Evolutionary conservation across 2,888 invertebrate genomes (phyloP).

Genomic region (Drosophila ochracea): DNA sequence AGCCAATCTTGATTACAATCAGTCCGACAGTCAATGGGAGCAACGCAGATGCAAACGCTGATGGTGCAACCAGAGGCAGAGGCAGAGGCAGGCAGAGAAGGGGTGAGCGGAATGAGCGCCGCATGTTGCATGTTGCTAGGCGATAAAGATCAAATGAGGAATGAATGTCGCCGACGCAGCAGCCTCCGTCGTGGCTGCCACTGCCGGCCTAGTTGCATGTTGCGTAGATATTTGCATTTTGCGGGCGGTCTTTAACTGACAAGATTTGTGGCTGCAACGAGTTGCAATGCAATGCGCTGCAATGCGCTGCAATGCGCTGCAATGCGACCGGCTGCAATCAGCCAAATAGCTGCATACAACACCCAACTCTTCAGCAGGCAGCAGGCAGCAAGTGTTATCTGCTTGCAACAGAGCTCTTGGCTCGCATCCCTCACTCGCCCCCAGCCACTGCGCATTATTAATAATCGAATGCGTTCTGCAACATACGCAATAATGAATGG

Average conservation of each 20-base stretch:
- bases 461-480: slow-evolving; percentile 23
- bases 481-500: slow-evolving; percentile 15
- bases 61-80: slow-evolving; percentile 1
- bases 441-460: slow-evolving; percentile 21
- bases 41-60: slow-evolving; percentile 30
- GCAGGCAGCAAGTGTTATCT: slow-evolving; percentile 47
- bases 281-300: not conserved
- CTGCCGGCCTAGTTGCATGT: slow-evolving; percentile 63
- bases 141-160: slow-evolving; percentile 81
- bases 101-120: slow-evolving; percentile 15
- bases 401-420: slow-evolving; percentile 34
- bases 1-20: slow-evolving; percentile 82
- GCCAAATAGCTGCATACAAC: slow-evolving; percentile 23
- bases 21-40: slow-evolving; percentile 60
- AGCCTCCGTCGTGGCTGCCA: slow-evolving; percentile 43
- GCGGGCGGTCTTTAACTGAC: slow-evolving; percentile 62
- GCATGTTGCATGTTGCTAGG: slow-evolving; percentile 76
- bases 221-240: slow-evolving; percentile 77
- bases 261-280: slow-evolving; percentile 69
- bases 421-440: not conserved
- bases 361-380: slow-evolving; percentile 20
- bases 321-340: slow-evolving; percentile 47
- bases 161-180: slow-evolving; percentile 78
- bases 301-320: not conserved
- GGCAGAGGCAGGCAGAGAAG: not conserved